Evolutionary conservation across 2,888 invertebrate genomes (phyloP).

Genomic region (Melanophora roralis): DNA sequence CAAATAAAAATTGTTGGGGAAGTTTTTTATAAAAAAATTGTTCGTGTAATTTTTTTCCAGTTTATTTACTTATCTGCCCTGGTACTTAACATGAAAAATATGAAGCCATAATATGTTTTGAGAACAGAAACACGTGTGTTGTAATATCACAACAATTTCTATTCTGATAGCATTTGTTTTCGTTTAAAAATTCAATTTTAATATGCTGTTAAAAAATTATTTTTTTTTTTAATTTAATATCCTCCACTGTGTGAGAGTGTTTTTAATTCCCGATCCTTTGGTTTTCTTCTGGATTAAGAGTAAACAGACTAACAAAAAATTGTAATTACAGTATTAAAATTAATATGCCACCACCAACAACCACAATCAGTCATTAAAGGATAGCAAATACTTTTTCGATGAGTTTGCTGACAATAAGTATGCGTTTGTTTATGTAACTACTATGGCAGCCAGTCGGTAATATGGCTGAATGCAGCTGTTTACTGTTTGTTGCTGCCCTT

Average conservation of each 20-base stretch:
- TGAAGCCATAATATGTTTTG: neutral
- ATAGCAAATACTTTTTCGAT: neutral
- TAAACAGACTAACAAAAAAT: neutral
- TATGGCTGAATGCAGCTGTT: neutral
- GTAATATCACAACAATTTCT: neutral
- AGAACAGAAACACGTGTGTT: conserved; percentile 40
- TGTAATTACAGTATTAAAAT: conserved; percentile 54
- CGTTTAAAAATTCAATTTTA: neutral
- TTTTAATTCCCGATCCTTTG: neutral
- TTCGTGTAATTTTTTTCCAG: too few relatives aligned
- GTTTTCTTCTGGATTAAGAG: conserved; percentile 31
- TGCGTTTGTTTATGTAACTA: neutral
- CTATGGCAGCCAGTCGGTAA: neutral
- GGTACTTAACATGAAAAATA: too few relatives aligned
- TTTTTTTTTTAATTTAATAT: conserved; percentile 7
- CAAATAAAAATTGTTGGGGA: too few relatives aligned
- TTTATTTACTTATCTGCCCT: too few relatives aligned
- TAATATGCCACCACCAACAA: conserved; percentile 17
- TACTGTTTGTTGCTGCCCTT: neutral
- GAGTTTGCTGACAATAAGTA: neutral
- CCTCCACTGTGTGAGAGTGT: neutral
- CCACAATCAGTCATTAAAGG: conserved; percentile 28
- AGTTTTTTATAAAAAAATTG: too few relatives aligned
- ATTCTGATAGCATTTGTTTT: too few relatives aligned
- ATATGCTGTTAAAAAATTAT: neutral